Evolutionary conservation across 2,888 invertebrate species (phyloP), one percentile per base, ranked within the genome.

Genomic region (Tromatobia lineatoria): DNA sequence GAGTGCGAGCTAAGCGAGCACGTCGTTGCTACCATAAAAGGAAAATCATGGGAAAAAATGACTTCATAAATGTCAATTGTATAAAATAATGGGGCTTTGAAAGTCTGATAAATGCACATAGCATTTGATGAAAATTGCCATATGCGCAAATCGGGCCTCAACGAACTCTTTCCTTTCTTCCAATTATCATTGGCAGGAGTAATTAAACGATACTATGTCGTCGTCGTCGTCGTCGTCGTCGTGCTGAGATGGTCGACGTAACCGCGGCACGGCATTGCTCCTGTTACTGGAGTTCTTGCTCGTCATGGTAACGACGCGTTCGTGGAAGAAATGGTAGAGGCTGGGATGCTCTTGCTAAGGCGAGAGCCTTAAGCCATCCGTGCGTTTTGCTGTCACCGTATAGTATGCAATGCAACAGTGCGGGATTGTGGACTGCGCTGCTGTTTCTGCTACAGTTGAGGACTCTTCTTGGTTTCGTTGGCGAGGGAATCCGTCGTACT

Each of bases 261-360:
- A 88, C 81, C 82, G 85, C 85, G 59, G 79, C 86, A 74, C 80
- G 66, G 83, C 79, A 75, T 75, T 79, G 75, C 71, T 69, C 78
- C 79, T 71, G 61, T 67, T 69, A 20, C 20, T 64, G 78, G 66
- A 80, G 74, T 89, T 91, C 88, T 91, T 90, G 89, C 89, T 88
- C 84, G 85, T 90, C 89, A 90, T 90, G 90, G 90, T 90, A 91
- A 91, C 91, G 89, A 90, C 90, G 80, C 76, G 85, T 92, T 92
- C 91, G 89, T 90, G 91, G 92, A 92, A 92, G 89, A 92, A 91
- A 91, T 90, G 88, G 88, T 89, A 90, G 90, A 90, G 89, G 90
- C 70, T 57, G 70, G 50, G 81, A 66, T 23, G 87, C 85, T 85
- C 80, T 82, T 85, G 87, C 86, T 73, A 54, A 20, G 23, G 82